Base-by-base conservation (phyloP, 2,888 invertebrate genomes). In the Limulus polyphemus region DNA sequence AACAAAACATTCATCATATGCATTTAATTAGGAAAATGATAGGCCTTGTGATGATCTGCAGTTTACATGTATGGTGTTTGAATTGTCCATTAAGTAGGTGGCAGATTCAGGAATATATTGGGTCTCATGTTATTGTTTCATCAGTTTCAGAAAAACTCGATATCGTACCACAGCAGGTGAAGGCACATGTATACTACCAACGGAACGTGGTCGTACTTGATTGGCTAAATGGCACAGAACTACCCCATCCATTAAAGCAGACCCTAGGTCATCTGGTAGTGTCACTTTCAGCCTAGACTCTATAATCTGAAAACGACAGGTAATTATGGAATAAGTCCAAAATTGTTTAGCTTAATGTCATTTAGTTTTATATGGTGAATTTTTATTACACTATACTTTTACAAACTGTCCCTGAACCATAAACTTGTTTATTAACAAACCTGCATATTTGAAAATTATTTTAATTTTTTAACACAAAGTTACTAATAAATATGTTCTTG, bases 181-280 rank as follows among this genome's bases (percentile, higher is more conserved):
- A 67, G 94, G 94, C 72, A 94, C 94, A 79, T 94, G 94, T 68
- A 95, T 93, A 73, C 90, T 91, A 68, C 87, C 89, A 62, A 95
- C 93, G 58, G 93, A 86, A 70, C 92, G 82, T 54, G 94, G 91
- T 65, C 87, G 83, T 71, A 95, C 88, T 78, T 90, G 88, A 77
- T 95, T 95, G 60, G 92, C 93, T 71, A 95, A 81, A 79, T 95
- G 93, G 75, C 95, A 95, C 65, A 95, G 80, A 68, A 95, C 90
- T 60, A 95, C 93, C 17, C 95, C 94, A 77, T 95, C 94, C 47
- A 86, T 84, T 70, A 95, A 78, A 56, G 89, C 88, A 50, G 89
- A 84, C 56, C 90, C 84, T 71, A 95, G 79, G 74, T 91, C 88
- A 72, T 84, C 85, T 0, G 94, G 93, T 61, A 95, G 80, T 4